Percentiles rank a stretch among this genome's conserved stretches.
These are phyloP conservation scores for Elachura formosa DNA, from an alignment of 2,113 vertebrate species.

Conservation along the genomic window DNA sequence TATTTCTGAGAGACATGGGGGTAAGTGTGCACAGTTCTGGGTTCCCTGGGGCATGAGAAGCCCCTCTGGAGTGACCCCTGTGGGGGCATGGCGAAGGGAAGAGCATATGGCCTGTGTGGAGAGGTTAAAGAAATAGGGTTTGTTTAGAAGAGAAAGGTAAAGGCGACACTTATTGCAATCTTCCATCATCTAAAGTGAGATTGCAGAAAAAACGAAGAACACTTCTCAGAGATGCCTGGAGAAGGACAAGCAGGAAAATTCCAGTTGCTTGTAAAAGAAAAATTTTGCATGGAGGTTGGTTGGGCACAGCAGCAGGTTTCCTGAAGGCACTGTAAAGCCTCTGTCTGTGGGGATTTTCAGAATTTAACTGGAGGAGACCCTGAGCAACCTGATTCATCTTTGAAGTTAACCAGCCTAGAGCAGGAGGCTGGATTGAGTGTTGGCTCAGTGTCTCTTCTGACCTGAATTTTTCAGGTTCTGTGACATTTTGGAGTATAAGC, in stretches of 20 bases:
- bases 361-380: background rate
- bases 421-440: background rate
- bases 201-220: background rate
- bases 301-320: background rate
- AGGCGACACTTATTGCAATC: background rate
- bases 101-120: background rate
- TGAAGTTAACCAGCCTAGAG: background rate
- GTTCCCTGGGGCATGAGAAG: background rate
- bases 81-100: rapidly evolving
- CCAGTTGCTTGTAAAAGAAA: background rate
- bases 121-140: background rate
- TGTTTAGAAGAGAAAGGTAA: background rate
- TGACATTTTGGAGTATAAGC: background rate
- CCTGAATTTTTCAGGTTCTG: background rate
- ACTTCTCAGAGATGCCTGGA: background rate
- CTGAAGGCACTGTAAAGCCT: background rate
- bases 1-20: rapidly evolving
- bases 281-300: background rate
- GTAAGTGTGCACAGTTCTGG: rapidly evolving
- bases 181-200: background rate
- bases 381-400: background rate
- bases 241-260: background rate
- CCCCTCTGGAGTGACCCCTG: rapidly evolving
- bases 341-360: background rate
- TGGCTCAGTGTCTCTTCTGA: background rate